Percentiles rank a stretch among this genome's conserved stretches.
Evolutionary conservation across 2,888 invertebrate genomes (phyloP).

Genomic region (Pyrocoelia pectoralis): DNA sequence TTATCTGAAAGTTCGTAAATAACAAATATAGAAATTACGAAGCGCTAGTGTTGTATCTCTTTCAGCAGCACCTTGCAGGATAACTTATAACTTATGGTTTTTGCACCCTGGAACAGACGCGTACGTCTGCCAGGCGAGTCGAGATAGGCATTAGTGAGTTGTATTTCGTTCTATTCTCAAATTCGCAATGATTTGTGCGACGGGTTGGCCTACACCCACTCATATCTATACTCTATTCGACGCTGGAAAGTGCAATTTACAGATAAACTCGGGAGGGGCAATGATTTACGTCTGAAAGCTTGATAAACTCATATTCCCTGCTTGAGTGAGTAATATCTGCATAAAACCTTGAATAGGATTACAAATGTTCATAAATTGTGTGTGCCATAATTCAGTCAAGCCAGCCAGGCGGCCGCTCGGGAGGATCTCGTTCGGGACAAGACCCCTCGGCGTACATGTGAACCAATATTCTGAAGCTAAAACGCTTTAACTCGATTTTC

Average conservation of each 20-base stretch:
- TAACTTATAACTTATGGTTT: constrained; percentile 45
- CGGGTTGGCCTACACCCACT: constrained; percentile 41
- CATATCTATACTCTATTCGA: constrained; percentile 42
- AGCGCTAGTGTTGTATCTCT: constrained; percentile 41
- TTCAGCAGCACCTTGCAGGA: constrained; percentile 45
- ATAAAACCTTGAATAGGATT: constrained; percentile 63
- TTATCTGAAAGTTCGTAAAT: constrained; percentile 48
- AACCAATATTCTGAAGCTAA: constrained; percentile 12
- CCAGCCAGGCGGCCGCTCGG: constrained; percentile 40
- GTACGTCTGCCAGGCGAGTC: constrained; percentile 39
- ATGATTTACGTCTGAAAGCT: constrained; percentile 76
- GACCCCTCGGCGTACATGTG: constrained; percentile 24
- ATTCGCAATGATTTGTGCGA: constrained; percentile 54
- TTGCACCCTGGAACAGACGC: constrained; percentile 42
- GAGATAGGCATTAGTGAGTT: constrained; percentile 42
- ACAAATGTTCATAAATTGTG: constrained; percentile 63
- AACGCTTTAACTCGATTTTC: not conserved
- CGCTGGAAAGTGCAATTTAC: constrained; percentile 71
- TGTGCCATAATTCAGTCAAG: constrained; percentile 61
- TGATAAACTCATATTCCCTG: constrained; percentile 63
- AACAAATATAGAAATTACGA: constrained; percentile 47
- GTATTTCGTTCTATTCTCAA: constrained; percentile 46
- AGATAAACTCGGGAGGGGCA: constrained; percentile 66
- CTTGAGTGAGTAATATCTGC: constrained; percentile 63
- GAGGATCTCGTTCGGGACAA: constrained; percentile 35